Conservation (phyloP, 2,888 invertebrate genomes). For the Apodemia duryi region DNA sequence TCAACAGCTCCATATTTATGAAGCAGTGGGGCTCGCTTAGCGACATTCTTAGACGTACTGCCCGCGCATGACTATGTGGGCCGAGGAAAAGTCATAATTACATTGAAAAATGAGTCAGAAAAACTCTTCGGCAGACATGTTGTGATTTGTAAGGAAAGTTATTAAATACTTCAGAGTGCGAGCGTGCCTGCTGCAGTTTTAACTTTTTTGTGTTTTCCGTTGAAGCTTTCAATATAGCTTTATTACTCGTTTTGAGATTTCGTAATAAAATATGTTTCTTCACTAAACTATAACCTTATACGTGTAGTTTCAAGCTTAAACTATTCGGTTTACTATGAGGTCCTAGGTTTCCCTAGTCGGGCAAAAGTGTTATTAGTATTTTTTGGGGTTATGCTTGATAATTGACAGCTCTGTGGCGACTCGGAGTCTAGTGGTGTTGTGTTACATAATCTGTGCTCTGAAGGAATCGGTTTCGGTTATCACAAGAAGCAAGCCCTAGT, state of each 20-base stretch:
- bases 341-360: background rate
- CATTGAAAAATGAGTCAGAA: constrained; percentile 29
- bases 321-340: constrained; percentile 19
- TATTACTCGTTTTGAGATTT: constrained; percentile 1
- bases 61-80: constrained; percentile 31
- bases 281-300: constrained; percentile 9
- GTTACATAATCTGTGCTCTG: too few relatives aligned
- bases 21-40: constrained; percentile 50
- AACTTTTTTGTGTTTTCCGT: background rate
- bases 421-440: too few relatives aligned
- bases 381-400: too few relatives aligned
- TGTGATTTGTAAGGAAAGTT: constrained; percentile 27
- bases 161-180: constrained; percentile 23
- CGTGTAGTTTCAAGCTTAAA: too few relatives aligned
- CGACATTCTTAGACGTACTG: constrained; percentile 61
- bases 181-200: background rate
- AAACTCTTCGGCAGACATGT: constrained; percentile 23
- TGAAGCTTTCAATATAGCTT: constrained; percentile 12
- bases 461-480: too few relatives aligned
- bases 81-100: constrained; percentile 30
- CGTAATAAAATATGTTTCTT: too few relatives aligned
- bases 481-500: too few relatives aligned
- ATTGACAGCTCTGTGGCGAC: too few relatives aligned
- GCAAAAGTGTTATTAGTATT: too few relatives aligned
- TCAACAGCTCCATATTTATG: constrained; percentile 71